phyloP scores from a whole-genome alignment of 2,113 vertebrate genomes.

The Grallaria varia region DNA sequence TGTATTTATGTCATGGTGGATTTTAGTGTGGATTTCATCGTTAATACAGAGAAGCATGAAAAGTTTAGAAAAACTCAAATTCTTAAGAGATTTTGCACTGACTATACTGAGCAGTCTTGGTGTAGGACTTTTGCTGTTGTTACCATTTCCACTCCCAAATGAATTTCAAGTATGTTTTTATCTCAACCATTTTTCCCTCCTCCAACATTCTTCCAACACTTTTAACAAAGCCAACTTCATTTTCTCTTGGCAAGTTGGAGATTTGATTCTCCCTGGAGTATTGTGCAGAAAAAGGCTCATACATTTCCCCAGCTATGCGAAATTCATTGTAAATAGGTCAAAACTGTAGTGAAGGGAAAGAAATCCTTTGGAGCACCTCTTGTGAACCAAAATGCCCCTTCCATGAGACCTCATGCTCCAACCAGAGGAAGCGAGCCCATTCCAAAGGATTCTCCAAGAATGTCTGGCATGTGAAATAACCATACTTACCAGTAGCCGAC shows the following conservation, averaged over 20 bases:
- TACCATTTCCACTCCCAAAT: background rate
- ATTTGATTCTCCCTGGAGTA: background rate
- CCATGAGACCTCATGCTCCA: background rate
- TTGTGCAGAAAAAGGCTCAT: background rate
- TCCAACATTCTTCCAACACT: slow-evolving; percentile 21
- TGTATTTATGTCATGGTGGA: background rate
- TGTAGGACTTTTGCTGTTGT: background rate
- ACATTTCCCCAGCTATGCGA: background rate
- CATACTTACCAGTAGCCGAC: background rate
- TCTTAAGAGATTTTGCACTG: background rate
- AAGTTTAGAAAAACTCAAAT: background rate
- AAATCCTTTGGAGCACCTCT: slow-evolving; percentile 4
- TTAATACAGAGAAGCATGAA: background rate
- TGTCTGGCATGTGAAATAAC: background rate
- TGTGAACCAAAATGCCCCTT: background rate
- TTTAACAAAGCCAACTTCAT: slow-evolving; percentile 25
- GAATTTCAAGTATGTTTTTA: slow-evolving; percentile 61
- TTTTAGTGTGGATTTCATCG: background rate
- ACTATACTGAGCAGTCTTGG: background rate
- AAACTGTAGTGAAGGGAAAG: background rate
- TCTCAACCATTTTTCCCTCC: background rate
- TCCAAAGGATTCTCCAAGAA: background rate
- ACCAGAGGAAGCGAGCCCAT: background rate
- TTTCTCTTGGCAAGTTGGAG: background rate
- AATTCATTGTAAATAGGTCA: background rate